These are phyloP conservation scores for Steinernema khuongi DNA, from an alignment of 1,140 invertebrate species.

Conservation along the genomic window DNA sequence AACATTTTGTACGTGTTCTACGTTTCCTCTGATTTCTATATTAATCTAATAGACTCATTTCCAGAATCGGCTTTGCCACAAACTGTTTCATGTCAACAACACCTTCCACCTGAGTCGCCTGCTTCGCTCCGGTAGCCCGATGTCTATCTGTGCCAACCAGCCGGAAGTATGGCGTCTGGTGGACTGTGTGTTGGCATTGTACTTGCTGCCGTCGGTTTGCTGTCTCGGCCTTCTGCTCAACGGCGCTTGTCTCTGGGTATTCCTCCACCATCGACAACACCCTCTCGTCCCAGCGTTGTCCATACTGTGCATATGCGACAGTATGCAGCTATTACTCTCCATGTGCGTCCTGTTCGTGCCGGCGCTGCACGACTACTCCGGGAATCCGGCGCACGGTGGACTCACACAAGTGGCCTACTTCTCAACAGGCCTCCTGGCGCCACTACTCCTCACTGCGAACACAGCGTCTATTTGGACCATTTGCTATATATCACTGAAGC, in stretches of 20 bases:
- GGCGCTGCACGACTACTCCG: slow-evolving; percentile 52
- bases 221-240: slow-evolving; percentile 19
- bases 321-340: slow-evolving; percentile 53
- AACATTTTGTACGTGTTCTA: too few species aligned
- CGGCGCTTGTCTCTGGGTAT: slow-evolving; percentile 26
- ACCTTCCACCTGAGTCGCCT: not conserved
- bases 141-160: not conserved
- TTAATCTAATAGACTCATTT: too few species aligned
- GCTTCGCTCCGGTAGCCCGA: not conserved
- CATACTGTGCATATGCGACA: slow-evolving; percentile 50
- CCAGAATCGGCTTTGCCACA: too few species aligned
- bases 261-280: slow-evolving; percentile 33
- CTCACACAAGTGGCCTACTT: slow-evolving; percentile 52
- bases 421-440: slow-evolving; percentile 51
- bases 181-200: not conserved
- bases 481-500: slow-evolving; percentile 53
- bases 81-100: not conserved
- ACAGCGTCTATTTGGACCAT: slow-evolving; percentile 57
- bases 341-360: slow-evolving; percentile 51
- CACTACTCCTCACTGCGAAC: slow-evolving; percentile 51
- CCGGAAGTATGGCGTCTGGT: not conserved
- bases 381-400: slow-evolving; percentile 36
- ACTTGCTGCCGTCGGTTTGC: not conserved
- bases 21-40: too few species aligned
- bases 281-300: slow-evolving; percentile 53